These are phyloP conservation scores for Anthopleura sola DNA, from an alignment of 64 coral and sea anemone genomes.

Conservation along the genomic window DNA sequence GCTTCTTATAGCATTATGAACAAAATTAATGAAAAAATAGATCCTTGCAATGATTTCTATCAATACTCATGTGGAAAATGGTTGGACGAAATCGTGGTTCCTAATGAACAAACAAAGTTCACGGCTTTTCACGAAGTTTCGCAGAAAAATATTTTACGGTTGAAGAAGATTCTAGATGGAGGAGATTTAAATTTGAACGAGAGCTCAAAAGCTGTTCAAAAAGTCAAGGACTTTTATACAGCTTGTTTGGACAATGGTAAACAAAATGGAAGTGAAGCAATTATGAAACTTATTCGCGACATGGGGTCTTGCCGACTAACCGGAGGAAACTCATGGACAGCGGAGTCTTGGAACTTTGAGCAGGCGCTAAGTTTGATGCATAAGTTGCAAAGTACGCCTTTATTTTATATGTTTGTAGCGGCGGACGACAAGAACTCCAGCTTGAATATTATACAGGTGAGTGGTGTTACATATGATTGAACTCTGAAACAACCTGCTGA, in stretches of 20 bases:
- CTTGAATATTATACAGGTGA: conserved; percentile 91
- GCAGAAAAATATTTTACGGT: conserved; percentile 58
- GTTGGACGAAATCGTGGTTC: conserved; percentile 61
- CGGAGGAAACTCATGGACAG: conserved; percentile 58
- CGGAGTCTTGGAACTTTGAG: conserved; percentile 96
- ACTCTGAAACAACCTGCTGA: not conserved
- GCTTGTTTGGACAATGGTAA: conserved; percentile 79
- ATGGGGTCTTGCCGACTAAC: conserved; percentile 78
- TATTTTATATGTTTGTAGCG: conserved; percentile 99
- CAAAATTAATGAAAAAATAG: conserved; percentile 65
- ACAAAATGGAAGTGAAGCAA: conserved; percentile 50
- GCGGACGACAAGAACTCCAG: conserved; percentile 95
- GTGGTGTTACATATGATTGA: not conserved
- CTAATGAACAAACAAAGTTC: conserved; percentile 59
- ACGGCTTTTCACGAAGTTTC: conserved; percentile 83
- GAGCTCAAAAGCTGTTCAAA: conserved; percentile 40
- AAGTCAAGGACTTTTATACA: conserved; percentile 75
- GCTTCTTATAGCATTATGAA: conserved; percentile 80
- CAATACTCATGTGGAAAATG: conserved; percentile 82
- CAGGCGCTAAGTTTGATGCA: conserved; percentile 88
- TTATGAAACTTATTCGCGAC: conserved; percentile 65
- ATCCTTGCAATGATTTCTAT: conserved; percentile 89
- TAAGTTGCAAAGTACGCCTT: conserved; percentile 90
- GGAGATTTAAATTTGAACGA: conserved; percentile 34
- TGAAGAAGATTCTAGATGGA: conserved; percentile 76